phyloP scores from a whole-genome alignment of 2,113 vertebrate species.

The Hypomesus transpacificus region DNA sequence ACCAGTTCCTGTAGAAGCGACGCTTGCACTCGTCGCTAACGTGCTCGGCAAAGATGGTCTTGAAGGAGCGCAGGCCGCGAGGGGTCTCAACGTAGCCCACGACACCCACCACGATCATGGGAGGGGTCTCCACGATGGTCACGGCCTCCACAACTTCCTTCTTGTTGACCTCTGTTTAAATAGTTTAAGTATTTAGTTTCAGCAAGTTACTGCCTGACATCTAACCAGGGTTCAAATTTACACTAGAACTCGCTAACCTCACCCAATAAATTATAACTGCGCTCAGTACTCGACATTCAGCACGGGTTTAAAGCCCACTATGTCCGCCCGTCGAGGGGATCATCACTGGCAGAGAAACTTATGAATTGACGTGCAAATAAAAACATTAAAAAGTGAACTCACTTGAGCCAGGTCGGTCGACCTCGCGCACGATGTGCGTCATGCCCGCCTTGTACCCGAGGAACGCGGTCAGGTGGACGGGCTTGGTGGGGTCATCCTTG shows the following conservation, averaged over 20 bases:
- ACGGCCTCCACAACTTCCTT: conserved; percentile 98
- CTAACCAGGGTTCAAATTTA: no score
- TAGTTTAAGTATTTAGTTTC: background rate
- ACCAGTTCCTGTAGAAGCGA: conserved; percentile 99
- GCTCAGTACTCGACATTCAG: conserved; percentile 80
- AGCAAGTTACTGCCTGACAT: background rate
- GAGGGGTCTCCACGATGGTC: conserved; percentile 92
- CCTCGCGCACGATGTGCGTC: conserved; percentile 97
- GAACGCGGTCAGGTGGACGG: conserved; percentile 93
- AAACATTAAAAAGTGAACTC: conserved; percentile 48
- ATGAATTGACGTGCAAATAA: no score
- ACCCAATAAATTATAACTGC: conserved; percentile 16
- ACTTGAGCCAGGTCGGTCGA: conserved; percentile 96
- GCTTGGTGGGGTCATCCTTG: conserved; percentile 90
- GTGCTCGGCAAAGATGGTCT: conserved; percentile 94
- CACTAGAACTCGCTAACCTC: background rate
- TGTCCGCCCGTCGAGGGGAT: conserved; percentile 78
- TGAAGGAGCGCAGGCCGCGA: conserved; percentile 90
- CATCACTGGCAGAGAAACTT: conserved; percentile 65
- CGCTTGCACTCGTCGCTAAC: conserved; percentile 97
- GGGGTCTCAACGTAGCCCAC: conserved; percentile 92
- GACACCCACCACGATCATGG: conserved; percentile 92
- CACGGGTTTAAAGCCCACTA: conserved; percentile 65
- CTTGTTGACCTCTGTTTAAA: conserved; percentile 91
- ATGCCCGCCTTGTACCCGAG: conserved; percentile 98